These are phyloP conservation scores for Druceiella hillmani DNA, from an alignment of 2,888 invertebrate genomes.

Conservation along the genomic window DNA sequence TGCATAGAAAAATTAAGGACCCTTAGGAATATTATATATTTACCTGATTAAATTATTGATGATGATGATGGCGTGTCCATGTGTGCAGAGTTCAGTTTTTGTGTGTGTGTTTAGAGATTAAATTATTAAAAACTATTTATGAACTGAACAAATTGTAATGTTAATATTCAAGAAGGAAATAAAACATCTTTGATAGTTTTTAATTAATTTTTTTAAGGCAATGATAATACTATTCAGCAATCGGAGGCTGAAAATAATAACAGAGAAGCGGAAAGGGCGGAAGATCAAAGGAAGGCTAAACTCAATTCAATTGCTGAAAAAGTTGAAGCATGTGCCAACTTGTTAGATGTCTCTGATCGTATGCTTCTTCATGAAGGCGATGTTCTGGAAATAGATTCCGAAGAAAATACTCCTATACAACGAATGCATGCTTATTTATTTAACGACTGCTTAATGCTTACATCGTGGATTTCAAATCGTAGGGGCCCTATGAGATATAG, in stretches of 20 bases:
- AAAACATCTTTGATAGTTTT: not conserved
- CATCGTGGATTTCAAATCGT: constrained; percentile 70
- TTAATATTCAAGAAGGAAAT: not conserved
- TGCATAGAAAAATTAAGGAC: too few species aligned
- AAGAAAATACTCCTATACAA: constrained; percentile 81
- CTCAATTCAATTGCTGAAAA: constrained; percentile 72
- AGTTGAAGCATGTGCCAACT: constrained; percentile 79
- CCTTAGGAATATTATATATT: too few species aligned
- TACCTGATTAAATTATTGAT: too few species aligned
- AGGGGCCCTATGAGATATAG: constrained; percentile 77
- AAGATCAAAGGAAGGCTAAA: constrained; percentile 59
- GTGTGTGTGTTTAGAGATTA: too few species aligned
- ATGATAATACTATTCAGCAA: constrained; percentile 41
- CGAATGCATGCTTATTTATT: constrained; percentile 89
- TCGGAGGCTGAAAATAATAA: constrained; percentile 52
- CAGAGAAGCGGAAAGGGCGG: constrained; percentile 51
- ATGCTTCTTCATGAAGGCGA: constrained; percentile 88
- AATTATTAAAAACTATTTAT: too few species aligned
- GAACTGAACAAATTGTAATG: too few species aligned
- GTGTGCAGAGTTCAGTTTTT: too few species aligned
- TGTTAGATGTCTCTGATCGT: constrained; percentile 70
- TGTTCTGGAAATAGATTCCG: constrained; percentile 80
- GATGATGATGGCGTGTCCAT: too few species aligned
- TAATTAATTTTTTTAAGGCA: too few species aligned
- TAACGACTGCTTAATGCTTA: constrained; percentile 87